phyloP scores from a whole-genome alignment of 2,797 vertebrate species.

The Crenuchus spilurus region DNA sequence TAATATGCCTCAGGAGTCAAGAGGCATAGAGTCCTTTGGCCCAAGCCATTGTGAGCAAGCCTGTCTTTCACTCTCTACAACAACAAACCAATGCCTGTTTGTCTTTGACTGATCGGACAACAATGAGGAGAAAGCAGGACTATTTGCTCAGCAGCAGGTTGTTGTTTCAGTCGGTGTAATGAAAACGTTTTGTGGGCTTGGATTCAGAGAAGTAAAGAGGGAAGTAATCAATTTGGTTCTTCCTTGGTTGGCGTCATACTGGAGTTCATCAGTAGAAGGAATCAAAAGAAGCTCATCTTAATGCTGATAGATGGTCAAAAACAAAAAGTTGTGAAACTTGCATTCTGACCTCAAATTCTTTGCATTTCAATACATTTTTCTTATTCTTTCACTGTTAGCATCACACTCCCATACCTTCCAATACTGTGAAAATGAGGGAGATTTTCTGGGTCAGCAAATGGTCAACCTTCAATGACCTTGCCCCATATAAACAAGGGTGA shows the following conservation, averaged over 20 bases:
- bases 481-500: too few species aligned
- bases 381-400: too few species aligned
- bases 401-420: too few species aligned
- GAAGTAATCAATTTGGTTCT: conserved; percentile 31
- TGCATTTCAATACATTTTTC: neutral
- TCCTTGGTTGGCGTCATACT: conserved; percentile 7
- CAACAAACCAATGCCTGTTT: conserved; percentile 56
- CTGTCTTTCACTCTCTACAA: conserved; percentile 45
- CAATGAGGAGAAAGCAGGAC: conserved; percentile 51
- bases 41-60: conserved; percentile 48
- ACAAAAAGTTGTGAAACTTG: too few species aligned
- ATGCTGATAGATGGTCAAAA: too few species aligned
- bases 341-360: neutral
- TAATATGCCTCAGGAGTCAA: conserved; percentile 79
- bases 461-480: too few species aligned
- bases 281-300: neutral
- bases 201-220: conserved; percentile 17
- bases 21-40: conserved; percentile 47
- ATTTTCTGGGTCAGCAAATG: too few species aligned
- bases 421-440: too few species aligned
- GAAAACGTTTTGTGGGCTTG: conserved; percentile 24
- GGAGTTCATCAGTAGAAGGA: neutral
- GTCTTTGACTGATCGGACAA: conserved; percentile 49
- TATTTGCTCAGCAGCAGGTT: conserved; percentile 44
- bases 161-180: conserved; percentile 51